A percentile compares a stretch with the other conserved stretches of the same genome.
These are phyloP conservation scores for Lathronympha strigana DNA, from an alignment of 2,888 invertebrate species.

Conservation along the genomic window DNA sequence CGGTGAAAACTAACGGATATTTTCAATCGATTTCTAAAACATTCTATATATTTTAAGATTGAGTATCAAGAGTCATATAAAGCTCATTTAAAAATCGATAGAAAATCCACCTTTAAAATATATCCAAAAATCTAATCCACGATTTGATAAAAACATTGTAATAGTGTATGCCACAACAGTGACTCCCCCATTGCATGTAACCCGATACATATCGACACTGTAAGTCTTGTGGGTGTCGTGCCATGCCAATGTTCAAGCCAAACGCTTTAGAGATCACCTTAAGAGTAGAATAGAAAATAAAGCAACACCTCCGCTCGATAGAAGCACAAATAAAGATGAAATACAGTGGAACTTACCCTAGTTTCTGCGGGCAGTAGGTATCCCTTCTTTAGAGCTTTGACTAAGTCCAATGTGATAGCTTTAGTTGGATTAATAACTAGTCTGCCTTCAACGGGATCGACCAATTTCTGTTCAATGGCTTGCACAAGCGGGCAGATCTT, in stretches of 20 bases:
- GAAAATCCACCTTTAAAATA: conserved; percentile 14
- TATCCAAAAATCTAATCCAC: conserved; percentile 26
- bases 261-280: conserved; percentile 77
- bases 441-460: conserved; percentile 90
- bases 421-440: conserved; percentile 84
- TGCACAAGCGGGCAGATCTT: conserved; percentile 90
- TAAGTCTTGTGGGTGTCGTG: conserved; percentile 73
- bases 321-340: conserved; percentile 69
- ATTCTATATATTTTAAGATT: background rate
- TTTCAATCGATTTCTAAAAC: conserved; percentile 39
- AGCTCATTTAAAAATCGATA: conserved; percentile 32
- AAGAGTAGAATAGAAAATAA: conserved; percentile 75
- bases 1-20: conserved; percentile 25
- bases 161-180: conserved; percentile 63
- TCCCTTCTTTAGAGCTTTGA: conserved; percentile 94
- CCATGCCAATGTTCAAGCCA: conserved; percentile 82
- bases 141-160: conserved; percentile 22
- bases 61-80: background rate
- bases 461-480: conserved; percentile 88
- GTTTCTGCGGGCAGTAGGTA: conserved; percentile 95
- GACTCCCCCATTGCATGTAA: conserved; percentile 61
- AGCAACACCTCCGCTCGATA: conserved; percentile 80
- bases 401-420: conserved; percentile 88
- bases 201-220: conserved; percentile 65
- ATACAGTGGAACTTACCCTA: conserved; percentile 89